phyloP scores from a whole-genome alignment of 2,888 invertebrate species.

The Apotomis capreana region DNA sequence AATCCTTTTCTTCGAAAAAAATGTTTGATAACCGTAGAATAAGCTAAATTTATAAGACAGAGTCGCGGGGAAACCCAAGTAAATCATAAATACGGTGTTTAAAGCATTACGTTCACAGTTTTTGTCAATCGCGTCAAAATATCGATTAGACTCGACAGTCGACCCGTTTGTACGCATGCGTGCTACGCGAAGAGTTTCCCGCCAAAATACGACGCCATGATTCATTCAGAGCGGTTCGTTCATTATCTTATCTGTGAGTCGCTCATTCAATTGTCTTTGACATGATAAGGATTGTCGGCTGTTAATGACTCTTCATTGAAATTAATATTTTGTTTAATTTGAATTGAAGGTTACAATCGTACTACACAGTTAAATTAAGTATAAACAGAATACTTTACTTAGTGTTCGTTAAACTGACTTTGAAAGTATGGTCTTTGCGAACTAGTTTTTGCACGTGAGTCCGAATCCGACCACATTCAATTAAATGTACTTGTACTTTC shows the following conservation, averaged over 20 bases:
- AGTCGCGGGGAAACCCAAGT: background rate
- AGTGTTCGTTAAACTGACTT: too few relatives aligned
- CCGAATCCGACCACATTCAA: too few relatives aligned
- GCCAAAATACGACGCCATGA: conserved; percentile 69
- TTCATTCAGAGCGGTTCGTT: conserved; percentile 24
- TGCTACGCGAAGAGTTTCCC: conserved; percentile 55
- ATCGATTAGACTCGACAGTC: conserved; percentile 59
- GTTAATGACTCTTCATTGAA: conserved; percentile 8
- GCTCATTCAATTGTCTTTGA: conserved; percentile 22
- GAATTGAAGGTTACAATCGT: too few relatives aligned
- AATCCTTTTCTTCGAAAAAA: too few relatives aligned
- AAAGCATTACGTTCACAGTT: conserved; percentile 29
- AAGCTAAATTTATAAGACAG: background rate
- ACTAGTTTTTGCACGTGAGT: too few relatives aligned
- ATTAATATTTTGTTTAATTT: too few relatives aligned
- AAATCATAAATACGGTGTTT: conserved; percentile 13
- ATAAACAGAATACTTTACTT: too few relatives aligned
- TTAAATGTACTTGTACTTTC: too few relatives aligned
- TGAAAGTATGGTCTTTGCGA: too few relatives aligned
- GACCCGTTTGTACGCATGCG: conserved; percentile 62
- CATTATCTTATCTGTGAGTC: conserved; percentile 29
- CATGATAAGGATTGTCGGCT: conserved; percentile 4
- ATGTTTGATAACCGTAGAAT: background rate
- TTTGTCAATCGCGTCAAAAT: conserved; percentile 59
- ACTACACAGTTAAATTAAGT: too few relatives aligned